These are phyloP conservation scores for Crioceris asparagi DNA, from an alignment of 2,888 invertebrate genomes.

Conservation along the genomic window DNA sequence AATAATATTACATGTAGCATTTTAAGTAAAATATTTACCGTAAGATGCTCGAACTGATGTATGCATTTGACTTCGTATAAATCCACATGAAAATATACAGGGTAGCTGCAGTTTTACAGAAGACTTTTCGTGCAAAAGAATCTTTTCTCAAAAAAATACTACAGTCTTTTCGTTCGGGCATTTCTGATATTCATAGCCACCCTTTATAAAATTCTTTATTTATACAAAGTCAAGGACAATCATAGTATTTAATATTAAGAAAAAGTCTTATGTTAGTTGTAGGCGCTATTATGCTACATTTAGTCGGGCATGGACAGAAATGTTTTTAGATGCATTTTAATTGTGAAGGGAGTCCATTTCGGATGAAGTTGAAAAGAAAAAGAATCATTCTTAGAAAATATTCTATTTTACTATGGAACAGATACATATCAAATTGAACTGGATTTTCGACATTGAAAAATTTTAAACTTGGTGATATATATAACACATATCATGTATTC, in stretches of 20 bases:
- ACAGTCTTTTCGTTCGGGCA: too few relatives aligned
- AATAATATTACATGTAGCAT: too few relatives aligned
- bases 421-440: background rate
- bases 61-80: constrained; percentile 33
- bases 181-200: too few relatives aligned
- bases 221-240: constrained; percentile 37
- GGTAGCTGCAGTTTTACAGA: too few relatives aligned
- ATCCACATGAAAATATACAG: constrained; percentile 16
- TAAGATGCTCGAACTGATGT: constrained; percentile 27
- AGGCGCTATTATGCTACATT: too few relatives aligned
- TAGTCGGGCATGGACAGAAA: too few relatives aligned
- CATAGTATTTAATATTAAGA: constrained; percentile 26
- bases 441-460: constrained; percentile 1
- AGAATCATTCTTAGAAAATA: background rate
- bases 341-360: background rate
- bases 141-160: too few relatives aligned
- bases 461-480: constrained; percentile 23
- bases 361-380: constrained; percentile 2
- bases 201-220: constrained; percentile 20
- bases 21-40: constrained; percentile 3
- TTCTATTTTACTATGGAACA: too few relatives aligned
- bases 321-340: too few relatives aligned
- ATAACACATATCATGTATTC: constrained; percentile 26
- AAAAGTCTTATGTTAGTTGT: constrained; percentile 35
- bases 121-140: too few relatives aligned